Conservation (phyloP, 2,888 invertebrate species). For the Frankliniella intonsa region DNA sequence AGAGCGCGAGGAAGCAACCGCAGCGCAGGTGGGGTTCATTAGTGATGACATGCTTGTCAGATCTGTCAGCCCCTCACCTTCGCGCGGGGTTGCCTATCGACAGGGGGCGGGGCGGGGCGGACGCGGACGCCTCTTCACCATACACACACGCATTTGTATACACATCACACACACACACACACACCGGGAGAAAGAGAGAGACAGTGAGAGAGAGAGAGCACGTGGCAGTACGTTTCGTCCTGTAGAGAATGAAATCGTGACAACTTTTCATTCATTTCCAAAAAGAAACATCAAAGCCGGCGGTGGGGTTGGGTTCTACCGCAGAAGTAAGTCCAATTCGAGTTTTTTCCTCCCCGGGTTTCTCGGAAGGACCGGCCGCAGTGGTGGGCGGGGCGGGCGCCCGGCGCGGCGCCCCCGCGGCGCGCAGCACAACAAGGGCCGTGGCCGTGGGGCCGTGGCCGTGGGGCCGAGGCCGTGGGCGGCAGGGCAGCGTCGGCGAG, state of each 20-base stretch:
- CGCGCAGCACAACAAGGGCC: background rate
- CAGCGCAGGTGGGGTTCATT: constrained; percentile 16
- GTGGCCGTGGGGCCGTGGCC: background rate
- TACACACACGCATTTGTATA: background rate
- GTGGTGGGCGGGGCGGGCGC: too few relatives aligned
- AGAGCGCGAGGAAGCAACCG: background rate
- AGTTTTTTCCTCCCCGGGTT: too few relatives aligned
- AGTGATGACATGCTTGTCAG: constrained; percentile 24
- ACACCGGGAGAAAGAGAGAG: too few relatives aligned
- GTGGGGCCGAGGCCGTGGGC: background rate
- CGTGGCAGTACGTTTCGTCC: background rate
- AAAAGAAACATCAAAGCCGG: background rate
- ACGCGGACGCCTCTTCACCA: background rate
- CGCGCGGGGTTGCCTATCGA: background rate
- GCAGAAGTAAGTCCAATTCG: too few relatives aligned
- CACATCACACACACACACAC: background rate
- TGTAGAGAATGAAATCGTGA: background rate
- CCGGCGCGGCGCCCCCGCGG: background rate
- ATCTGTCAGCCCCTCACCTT: constrained; percentile 3
- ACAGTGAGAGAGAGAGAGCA: too few relatives aligned
- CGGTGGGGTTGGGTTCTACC: too few relatives aligned
- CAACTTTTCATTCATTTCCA: background rate
- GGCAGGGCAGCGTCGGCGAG: background rate
- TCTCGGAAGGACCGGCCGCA: too few relatives aligned
- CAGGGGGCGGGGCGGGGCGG: background rate